Percentiles rank a stretch among this genome's conserved stretches.
These are phyloP conservation scores for Drosophila ironensis DNA, from an alignment of 1,140 invertebrate species.

Conservation along the genomic window DNA sequence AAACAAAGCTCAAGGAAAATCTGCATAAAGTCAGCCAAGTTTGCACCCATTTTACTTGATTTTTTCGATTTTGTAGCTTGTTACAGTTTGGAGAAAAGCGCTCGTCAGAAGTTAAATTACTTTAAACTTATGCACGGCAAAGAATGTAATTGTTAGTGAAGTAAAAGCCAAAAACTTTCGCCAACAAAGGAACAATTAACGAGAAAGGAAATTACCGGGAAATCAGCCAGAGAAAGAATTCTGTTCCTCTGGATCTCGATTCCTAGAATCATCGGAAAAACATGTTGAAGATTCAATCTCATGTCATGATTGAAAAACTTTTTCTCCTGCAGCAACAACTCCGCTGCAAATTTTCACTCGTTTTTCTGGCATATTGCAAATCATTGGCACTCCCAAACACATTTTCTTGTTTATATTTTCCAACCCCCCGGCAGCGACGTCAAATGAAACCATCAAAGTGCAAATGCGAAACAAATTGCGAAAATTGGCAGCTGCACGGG, in stretches of 20 bases:
- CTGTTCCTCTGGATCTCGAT: neutral
- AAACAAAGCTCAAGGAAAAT: slow-evolving; percentile 30
- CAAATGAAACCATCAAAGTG: slow-evolving; percentile 76
- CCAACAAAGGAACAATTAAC: slow-evolving; percentile 43
- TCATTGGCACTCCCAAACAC: slow-evolving; percentile 6
- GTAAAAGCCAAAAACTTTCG: slow-evolving; percentile 48
- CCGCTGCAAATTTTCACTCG: slow-evolving; percentile 14
- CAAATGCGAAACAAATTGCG: slow-evolving; percentile 75
- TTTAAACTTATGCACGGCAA: slow-evolving; percentile 57
- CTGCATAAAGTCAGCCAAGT: slow-evolving; percentile 42
- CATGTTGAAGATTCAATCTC: slow-evolving; percentile 25
- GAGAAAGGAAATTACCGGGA: neutral
- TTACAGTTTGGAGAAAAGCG: slow-evolving; percentile 35
- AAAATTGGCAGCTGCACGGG: slow-evolving; percentile 43
- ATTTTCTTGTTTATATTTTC: neutral
- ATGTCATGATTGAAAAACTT: slow-evolving; percentile 27
- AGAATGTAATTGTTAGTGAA: slow-evolving; percentile 42
- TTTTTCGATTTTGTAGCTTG: slow-evolving; percentile 13
- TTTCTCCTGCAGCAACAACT: slow-evolving; percentile 4
- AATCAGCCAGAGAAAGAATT: neutral
- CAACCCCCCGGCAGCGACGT: slow-evolving; percentile 23
- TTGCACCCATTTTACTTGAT: slow-evolving; percentile 17
- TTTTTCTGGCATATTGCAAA: slow-evolving; percentile 25
- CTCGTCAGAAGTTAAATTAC: slow-evolving; percentile 71
- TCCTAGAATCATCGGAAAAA: neutral